Base-by-base conservation (phyloP, 2,797 vertebrate species). In the Bovichtus variegatus region DNA sequence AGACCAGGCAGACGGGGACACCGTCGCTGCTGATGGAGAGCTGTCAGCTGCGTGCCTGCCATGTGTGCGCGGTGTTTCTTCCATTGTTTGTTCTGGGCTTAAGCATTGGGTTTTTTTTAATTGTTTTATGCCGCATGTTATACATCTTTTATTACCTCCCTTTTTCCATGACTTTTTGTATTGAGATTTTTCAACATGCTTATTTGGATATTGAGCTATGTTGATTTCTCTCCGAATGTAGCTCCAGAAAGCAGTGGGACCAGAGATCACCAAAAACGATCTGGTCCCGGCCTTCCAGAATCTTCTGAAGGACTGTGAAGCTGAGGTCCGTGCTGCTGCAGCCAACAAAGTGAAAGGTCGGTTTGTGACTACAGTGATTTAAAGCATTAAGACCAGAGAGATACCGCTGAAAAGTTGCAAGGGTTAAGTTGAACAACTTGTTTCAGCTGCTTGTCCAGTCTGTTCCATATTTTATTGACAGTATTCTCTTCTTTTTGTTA, bases 271-370 rank as follows among this genome's bases (percentile, higher is more conserved):
- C 36, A 96, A 97, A 88, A 97, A 96, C 2, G 96, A 97, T 75
- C 87, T 97, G 83, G 96, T 97, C 31, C 96, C 96, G 1, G 96
- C 96, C 2, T 97, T 97, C 89, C 96, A 97, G 89, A 96, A 96
- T 74, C 92, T 97, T 36, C 90, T 97, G 49, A 97, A 97, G 90
- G 96, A 97, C 80, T 97, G 96, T 64, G 96, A 97, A 89, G 96
- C 96, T 4, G 96, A 97, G 71, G 96, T 97, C 36, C 94, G 96
- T 9, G 96, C 96, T 13, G 96, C 96, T 57, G 95, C 96, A 34
- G 96, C 96, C 51, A 96, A 97, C 86, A 97, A 97, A 89, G 96
- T 97, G 83, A 97, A 97, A 96, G 96, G 96, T 97, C 38, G 64
- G 80, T 23, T 6, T 34, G 34, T 29, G 3, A 41, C 13, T 13